Evolutionary conservation across 2,888 invertebrate species (phyloP).

Genomic region (Acanthosepion lycidas): DNA sequence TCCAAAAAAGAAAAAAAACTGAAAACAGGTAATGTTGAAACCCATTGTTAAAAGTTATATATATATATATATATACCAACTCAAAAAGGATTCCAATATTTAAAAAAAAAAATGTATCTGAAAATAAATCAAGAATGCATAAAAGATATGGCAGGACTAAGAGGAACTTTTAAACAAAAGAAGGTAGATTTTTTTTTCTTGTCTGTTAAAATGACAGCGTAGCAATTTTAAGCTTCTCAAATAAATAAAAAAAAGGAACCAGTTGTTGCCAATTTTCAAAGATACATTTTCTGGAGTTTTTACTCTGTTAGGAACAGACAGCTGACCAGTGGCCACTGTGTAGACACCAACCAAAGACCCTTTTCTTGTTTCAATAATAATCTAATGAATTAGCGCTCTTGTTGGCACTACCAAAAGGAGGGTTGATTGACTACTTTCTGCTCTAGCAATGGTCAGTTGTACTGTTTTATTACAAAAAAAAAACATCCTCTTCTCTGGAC

Average conservation of each 20-base stretch:
- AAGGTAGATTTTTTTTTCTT: neutral
- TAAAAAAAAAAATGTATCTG: neutral
- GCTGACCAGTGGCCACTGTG: neutral
- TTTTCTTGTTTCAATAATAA: neutral
- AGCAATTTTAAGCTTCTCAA: too few relatives aligned
- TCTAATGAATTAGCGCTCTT: neutral
- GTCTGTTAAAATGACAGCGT: neutral
- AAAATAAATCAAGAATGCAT: neutral
- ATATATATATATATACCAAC: too few relatives aligned
- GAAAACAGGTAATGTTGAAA: neutral
- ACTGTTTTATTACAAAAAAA: neutral
- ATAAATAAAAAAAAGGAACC: neutral
- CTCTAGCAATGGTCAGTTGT: neutral
- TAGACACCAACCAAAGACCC: neutral
- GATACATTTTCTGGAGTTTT: conserved; percentile 43
- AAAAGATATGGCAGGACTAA: conserved; percentile 33
- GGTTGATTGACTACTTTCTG: neutral
- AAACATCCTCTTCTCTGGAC: neutral
- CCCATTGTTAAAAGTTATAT: neutral
- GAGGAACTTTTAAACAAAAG: neutral
- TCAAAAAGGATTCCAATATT: neutral
- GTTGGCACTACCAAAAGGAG: neutral
- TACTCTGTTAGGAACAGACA: conserved; percentile 43
- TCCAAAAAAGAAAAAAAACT: neutral
- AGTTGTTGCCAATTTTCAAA: neutral